These are phyloP conservation scores for Steinernema scapterisci DNA, from an alignment of 2,888 invertebrate species.

Conservation along the genomic window DNA sequence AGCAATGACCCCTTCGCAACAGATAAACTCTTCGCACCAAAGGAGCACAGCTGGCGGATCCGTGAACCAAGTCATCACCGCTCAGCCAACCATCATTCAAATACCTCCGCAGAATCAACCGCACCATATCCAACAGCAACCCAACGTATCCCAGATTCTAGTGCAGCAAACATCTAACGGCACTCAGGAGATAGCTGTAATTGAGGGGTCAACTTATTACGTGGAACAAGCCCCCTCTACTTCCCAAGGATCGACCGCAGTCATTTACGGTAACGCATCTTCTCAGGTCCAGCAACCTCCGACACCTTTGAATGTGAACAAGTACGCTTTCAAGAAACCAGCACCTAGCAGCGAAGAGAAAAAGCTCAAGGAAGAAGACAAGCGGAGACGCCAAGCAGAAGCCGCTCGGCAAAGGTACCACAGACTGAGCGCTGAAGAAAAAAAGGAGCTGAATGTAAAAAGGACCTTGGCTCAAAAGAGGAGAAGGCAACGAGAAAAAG, in stretches of 20 bases:
- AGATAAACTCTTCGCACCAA: not conserved
- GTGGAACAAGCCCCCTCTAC: slow-evolving; percentile 12
- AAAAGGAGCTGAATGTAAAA: slow-evolving; percentile 64
- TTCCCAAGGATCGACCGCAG: slow-evolving; percentile 6
- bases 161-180: slow-evolving; percentile 11
- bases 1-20: slow-evolving; percentile 1
- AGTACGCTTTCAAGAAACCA: slow-evolving; percentile 17
- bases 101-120: slow-evolving; percentile 4
- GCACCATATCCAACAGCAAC: not conserved
- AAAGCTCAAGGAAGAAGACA: slow-evolving; percentile 17
- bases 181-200: slow-evolving; percentile 15
- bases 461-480: slow-evolving; percentile 64
- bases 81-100: slow-evolving; percentile 14
- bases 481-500: slow-evolving; percentile 66
- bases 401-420: slow-evolving; percentile 53
- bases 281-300: not conserved
- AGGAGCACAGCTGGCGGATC: not conserved
- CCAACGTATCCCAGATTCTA: slow-evolving; percentile 10
- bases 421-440: slow-evolving; percentile 61
- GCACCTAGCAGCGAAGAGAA: not conserved
- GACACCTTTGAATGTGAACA: not conserved
- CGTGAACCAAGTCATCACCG: slow-evolving; percentile 2
- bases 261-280: not conserved
- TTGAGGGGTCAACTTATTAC: slow-evolving; percentile 11
- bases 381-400: slow-evolving; percentile 29